Conservation (phyloP, 2,113 vertebrate genomes). For the Baryphthengus martii region DNA sequence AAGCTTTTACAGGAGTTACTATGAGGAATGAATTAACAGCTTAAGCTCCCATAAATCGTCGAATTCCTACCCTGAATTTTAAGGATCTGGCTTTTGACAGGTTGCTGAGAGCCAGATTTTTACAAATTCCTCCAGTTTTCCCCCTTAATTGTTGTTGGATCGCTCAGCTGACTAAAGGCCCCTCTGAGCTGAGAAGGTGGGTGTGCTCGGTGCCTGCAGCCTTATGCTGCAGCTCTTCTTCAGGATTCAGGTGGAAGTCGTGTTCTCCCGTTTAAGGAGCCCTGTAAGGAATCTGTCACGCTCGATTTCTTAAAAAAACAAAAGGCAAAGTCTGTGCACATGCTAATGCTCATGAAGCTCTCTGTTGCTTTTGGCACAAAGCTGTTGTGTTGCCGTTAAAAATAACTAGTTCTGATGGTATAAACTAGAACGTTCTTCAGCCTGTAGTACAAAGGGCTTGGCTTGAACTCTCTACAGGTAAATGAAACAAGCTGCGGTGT, state of each 20-base stretch:
- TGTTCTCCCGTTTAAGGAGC: background rate
- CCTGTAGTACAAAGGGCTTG: background rate
- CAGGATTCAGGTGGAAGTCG: background rate
- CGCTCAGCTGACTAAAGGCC: background rate
- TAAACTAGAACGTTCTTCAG: background rate
- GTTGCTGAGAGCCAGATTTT: background rate
- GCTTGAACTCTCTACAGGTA: background rate
- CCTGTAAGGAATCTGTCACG: background rate
- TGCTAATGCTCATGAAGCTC: background rate
- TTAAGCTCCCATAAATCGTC: background rate
- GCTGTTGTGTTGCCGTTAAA: background rate
- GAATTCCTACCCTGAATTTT: background rate
- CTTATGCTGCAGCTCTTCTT: background rate
- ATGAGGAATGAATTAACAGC: background rate
- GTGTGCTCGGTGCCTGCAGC: fast-evolving
- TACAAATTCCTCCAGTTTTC: background rate
- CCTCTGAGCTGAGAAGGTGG: background rate
- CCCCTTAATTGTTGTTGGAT: background rate
- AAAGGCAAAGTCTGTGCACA: background rate
- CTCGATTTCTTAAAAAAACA: background rate
- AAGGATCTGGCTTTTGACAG: background rate
- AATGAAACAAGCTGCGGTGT: background rate
- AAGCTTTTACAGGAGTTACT: background rate
- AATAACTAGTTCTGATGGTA: background rate
- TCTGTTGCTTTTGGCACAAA: background rate